These are phyloP conservation scores for Gymnogyps californianus DNA, from an alignment of 2,113 vertebrate genomes.

Conservation along the genomic window DNA sequence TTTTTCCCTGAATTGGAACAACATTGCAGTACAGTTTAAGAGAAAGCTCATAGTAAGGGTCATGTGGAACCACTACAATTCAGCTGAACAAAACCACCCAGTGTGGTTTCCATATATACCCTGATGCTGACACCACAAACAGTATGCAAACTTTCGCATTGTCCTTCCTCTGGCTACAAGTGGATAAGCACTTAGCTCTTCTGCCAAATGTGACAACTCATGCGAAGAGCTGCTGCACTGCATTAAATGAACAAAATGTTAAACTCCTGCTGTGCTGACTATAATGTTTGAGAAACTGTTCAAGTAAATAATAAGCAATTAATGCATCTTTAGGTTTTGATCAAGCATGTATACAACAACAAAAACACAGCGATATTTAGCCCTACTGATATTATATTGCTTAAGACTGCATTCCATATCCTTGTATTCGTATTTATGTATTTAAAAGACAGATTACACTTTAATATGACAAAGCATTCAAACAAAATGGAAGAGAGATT, in stretches of 20 bases:
- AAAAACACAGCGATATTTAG: background rate
- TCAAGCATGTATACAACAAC: background rate
- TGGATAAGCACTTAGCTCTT: background rate
- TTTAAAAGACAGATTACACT: background rate
- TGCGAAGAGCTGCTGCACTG: background rate
- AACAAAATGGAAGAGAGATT: slow-evolving; percentile 55
- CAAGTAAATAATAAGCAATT: background rate
- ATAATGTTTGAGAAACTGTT: background rate
- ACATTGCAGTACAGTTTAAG: background rate
- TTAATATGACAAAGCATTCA: slow-evolving; percentile 24
- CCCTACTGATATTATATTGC: background rate
- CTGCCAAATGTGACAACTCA: background rate
- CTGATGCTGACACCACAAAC: slow-evolving; percentile 59
- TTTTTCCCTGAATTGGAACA: background rate
- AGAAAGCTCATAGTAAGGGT: background rate
- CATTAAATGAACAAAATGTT: background rate
- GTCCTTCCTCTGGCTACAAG: slow-evolving; percentile 25
- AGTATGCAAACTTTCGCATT: slow-evolving; percentile 30
- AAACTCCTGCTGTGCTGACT: background rate
- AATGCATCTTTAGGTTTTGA: background rate
- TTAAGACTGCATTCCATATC: background rate
- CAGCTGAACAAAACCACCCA: background rate
- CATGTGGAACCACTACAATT: background rate
- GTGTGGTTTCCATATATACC: slow-evolving; percentile 69
- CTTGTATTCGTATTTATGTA: background rate